Percentiles rank a stretch among this genome's conserved stretches.
Conservation (phyloP, 2,797 vertebrate species). For the Labeo calbasu region DNA sequence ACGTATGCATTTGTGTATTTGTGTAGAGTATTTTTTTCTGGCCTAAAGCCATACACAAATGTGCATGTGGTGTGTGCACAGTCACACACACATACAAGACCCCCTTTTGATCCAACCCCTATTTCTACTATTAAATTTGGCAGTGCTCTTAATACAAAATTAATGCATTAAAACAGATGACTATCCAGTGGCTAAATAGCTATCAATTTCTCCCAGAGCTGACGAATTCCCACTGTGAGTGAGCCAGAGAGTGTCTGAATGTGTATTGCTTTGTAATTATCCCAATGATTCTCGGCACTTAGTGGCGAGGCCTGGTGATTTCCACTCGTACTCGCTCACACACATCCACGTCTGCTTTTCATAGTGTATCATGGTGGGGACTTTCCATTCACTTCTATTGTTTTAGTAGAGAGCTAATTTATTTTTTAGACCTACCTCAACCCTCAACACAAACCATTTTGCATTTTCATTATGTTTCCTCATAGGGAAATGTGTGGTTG, state of each 20-base stretch:
- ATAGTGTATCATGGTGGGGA: not conserved
- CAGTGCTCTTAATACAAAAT: slow-evolving; percentile 82
- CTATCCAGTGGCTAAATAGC: slow-evolving; percentile 81
- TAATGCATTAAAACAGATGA: slow-evolving; percentile 83
- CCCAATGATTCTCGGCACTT: slow-evolving; percentile 72
- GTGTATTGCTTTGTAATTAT: slow-evolving; percentile 80
- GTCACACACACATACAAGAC: slow-evolving; percentile 50
- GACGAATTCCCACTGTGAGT: slow-evolving; percentile 77
- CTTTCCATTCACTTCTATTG: slow-evolving; percentile 17
- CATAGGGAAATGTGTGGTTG: not conserved
- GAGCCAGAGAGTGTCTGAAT: slow-evolving; percentile 75
- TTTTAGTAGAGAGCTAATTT: slow-evolving; percentile 6
- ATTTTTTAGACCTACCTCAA: slow-evolving; percentile 5
- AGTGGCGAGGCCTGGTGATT: slow-evolving; percentile 65
- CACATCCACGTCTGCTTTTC: slow-evolving; percentile 45
- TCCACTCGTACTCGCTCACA: slow-evolving; percentile 52
- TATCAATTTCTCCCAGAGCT: slow-evolving; percentile 80
- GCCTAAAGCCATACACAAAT: not conserved
- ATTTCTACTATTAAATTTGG: slow-evolving; percentile 80
- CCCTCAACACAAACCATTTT: slow-evolving; percentile 43
- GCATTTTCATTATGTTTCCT: not conserved
- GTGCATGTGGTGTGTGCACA: not conserved
- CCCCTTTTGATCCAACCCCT: slow-evolving; percentile 73
- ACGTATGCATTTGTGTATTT: not conserved
- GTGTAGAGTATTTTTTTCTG: not conserved